Conservation (phyloP, 2,797 vertebrate species). For the Prunella strophiata region DNA sequence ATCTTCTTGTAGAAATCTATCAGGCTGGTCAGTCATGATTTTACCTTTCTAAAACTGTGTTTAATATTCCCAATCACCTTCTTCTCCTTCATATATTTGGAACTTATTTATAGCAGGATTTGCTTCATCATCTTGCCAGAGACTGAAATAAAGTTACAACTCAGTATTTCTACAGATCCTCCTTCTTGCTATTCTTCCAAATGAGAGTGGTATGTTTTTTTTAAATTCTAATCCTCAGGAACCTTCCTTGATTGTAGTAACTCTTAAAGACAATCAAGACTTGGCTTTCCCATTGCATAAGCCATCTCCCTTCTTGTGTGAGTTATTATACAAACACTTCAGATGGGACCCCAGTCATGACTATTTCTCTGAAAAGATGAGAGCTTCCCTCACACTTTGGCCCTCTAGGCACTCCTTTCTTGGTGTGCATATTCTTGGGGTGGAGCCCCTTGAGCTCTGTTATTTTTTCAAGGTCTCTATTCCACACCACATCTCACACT, state of each 20-base stretch:
- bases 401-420: background rate
- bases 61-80: background rate
- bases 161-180: background rate
- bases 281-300: background rate
- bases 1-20: background rate
- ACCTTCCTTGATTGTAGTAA: background rate
- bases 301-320: background rate
- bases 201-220: background rate
- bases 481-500: background rate
- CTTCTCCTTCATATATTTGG: background rate
- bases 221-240: background rate
- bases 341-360: background rate
- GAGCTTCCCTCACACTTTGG: background rate
- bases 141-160: background rate
- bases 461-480: background rate
- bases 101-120: background rate
- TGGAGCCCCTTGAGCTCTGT: accelerated
- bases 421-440: background rate
- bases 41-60: background rate
- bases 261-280: background rate
- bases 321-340: background rate
- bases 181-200: background rate
- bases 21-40: background rate
- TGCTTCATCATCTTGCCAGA: background rate
- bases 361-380: background rate